Base-by-base conservation (phyloP, 2,797 vertebrate genomes). In the Alcedo atthis region DNA sequence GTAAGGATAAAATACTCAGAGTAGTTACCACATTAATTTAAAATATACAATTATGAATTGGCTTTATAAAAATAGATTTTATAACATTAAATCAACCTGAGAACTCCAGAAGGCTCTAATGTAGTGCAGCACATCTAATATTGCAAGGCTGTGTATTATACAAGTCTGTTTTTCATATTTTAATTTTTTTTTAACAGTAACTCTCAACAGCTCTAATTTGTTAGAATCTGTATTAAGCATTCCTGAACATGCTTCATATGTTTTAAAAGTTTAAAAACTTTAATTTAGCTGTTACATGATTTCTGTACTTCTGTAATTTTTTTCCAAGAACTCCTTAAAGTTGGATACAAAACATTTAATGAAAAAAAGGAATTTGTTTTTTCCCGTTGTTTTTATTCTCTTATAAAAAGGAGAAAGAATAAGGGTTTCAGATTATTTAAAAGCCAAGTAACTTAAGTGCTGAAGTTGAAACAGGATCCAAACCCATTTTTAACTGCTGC, bases 261-360 rank as follows among this genome's bases (percentile, higher is more conserved):
- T n/a, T 92, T 62, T 91, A 33, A 22, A 57, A 12, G 59, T 89
- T 90, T 80, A 9, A 94, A 94, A 92, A 6, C 8, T 40, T 77
- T 68, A 66, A 59, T 40, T 80, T 71, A 66, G 57, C 77, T 57
- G 6, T 32, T 58, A 4, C 20, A 8, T 91, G 49, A 45, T 46
- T 87, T 78, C 49, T 24, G 3, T 71, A 35, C 75, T 91, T 89
- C 46, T 68, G 9, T 64, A 25, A 26, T 45, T 73, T 59, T 73
- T 64, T 75, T 15, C 37, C 10, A 6, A 67, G 78, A 90, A 48
- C 4, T 84, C 21, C 45, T 61, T 81, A 14, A 57, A 35, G 37
- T 46, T 86, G 12, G 45, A 28, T 33, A 51, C 5, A 79, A 73
- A 75, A 28, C 8, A 10, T 74, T 85, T 87, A 57, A 8, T 49